Conservation (phyloP, 2,113 vertebrate species). For the Ciconia maguari region DNA sequence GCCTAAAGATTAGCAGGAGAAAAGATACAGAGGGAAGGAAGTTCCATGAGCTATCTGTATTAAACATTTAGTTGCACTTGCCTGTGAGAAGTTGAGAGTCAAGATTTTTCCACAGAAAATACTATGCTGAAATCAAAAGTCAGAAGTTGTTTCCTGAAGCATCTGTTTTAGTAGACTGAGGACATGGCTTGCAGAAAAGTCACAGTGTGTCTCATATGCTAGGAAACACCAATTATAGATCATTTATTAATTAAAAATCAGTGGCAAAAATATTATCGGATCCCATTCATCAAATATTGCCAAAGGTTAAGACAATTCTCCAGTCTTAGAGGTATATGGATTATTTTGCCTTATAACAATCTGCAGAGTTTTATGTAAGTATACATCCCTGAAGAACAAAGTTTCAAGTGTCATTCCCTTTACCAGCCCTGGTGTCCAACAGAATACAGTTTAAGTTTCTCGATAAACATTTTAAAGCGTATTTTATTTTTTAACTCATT, state of each 20-base stretch:
- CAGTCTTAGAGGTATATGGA: background rate
- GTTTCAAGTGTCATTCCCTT: background rate
- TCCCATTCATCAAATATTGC: background rate
- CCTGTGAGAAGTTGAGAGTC: background rate
- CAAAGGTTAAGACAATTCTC: background rate
- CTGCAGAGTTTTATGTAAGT: background rate
- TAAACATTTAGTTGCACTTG: background rate
- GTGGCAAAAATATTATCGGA: background rate
- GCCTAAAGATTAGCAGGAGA: slow-evolving; percentile 69
- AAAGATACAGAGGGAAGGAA: background rate
- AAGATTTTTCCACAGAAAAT: background rate
- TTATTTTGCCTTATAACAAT: background rate
- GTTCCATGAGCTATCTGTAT: background rate
- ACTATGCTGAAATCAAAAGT: background rate
- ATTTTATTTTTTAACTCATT: background rate
- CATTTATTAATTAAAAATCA: background rate
- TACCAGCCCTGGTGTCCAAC: background rate
- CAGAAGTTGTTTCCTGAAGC: background rate
- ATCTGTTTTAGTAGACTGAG: background rate
- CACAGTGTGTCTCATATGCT: background rate
- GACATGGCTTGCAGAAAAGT: background rate
- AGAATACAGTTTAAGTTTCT: background rate
- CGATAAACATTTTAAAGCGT: background rate
- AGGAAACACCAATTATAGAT: background rate
- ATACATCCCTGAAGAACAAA: background rate